A percentile compares a stretch with the other conserved stretches of the same genome.
These are phyloP conservation scores for Nudaria mundana DNA, from an alignment of 2,888 invertebrate species.

Conservation along the genomic window DNA sequence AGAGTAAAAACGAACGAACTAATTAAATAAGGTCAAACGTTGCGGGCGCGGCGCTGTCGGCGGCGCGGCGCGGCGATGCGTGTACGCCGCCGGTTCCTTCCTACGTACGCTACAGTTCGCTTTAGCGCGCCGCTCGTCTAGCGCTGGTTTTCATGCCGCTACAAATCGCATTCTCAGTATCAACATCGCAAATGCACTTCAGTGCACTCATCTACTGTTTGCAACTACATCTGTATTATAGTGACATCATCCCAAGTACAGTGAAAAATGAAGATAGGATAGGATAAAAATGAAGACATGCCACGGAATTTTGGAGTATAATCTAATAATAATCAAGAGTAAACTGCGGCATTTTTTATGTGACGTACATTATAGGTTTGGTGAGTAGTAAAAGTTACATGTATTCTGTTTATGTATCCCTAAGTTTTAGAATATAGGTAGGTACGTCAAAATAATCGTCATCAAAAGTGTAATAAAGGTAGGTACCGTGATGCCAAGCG, in stretches of 20 bases:
- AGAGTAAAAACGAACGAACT: conserved; percentile 79
- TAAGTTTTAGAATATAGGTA: conserved; percentile 5
- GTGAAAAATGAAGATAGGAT: conserved; percentile 20
- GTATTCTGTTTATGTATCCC: conserved; percentile 10
- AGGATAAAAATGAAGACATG: too few relatives aligned
- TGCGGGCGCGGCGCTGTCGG: conserved; percentile 41
- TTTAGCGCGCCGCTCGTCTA: conserved; percentile 42
- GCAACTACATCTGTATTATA: conserved; percentile 11
- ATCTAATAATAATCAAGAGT: conserved; percentile 19
- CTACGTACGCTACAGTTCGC: conserved; percentile 51
- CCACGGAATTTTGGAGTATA: conserved; percentile 10
- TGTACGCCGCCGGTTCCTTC: conserved; percentile 38
- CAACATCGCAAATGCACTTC: conserved; percentile 14
- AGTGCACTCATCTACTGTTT: conserved; percentile 10
- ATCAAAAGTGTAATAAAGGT: too few relatives aligned
- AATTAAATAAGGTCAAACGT: conserved; percentile 81
- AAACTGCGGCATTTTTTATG: conserved; percentile 11
- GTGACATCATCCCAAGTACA: conserved; percentile 23
- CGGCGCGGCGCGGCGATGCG: conserved; percentile 27
- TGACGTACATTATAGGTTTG: conserved; percentile 9
- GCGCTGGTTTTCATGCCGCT: conserved; percentile 35
- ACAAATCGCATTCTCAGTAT: conserved; percentile 26
- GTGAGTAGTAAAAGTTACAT: conserved; percentile 22
- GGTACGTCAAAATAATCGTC: too few relatives aligned
- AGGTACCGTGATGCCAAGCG: too few relatives aligned